Percentiles rank a stretch among this genome's conserved stretches.
Conservation (phyloP, 2,113 vertebrate species). For the Eulacestoma nigropectus region DNA sequence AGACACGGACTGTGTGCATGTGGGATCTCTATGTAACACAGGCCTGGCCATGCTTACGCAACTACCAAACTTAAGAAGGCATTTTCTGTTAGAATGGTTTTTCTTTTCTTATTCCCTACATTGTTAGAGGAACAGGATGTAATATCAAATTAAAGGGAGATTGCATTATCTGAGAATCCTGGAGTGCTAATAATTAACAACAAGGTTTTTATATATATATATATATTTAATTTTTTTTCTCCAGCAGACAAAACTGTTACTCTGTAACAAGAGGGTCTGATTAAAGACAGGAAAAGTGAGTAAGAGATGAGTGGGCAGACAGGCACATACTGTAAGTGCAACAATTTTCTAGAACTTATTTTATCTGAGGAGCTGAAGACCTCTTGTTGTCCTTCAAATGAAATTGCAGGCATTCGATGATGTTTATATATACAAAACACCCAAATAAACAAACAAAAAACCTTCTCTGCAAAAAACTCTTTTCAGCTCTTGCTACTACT, state of each 20-base stretch:
- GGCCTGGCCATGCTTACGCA: accelerated
- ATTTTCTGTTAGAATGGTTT: background rate
- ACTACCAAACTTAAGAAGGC: background rate
- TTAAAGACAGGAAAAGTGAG: background rate
- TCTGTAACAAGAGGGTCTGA: background rate
- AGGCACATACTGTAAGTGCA: background rate
- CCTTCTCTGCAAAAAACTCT: background rate
- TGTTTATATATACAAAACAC: background rate
- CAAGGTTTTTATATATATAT: background rate
- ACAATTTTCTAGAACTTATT: background rate
- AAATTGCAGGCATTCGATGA: background rate
- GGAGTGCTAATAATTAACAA: background rate
- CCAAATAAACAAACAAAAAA: background rate
- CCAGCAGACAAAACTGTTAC: background rate
- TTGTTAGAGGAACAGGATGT: background rate
- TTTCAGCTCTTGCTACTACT: background rate
- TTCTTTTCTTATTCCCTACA: background rate
- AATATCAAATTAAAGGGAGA: background rate
- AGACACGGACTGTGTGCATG: background rate
- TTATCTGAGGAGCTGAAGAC: background rate
- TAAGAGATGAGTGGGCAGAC: constrained; percentile 7
- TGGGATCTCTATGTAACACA: background rate
- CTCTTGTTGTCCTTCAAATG: constrained; percentile 31
- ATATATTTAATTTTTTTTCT: background rate
- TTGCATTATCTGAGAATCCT: background rate